Evolutionary conservation across 2,888 invertebrate species (phyloP).

Genomic region (Conops quadrifasciatus): DNA sequence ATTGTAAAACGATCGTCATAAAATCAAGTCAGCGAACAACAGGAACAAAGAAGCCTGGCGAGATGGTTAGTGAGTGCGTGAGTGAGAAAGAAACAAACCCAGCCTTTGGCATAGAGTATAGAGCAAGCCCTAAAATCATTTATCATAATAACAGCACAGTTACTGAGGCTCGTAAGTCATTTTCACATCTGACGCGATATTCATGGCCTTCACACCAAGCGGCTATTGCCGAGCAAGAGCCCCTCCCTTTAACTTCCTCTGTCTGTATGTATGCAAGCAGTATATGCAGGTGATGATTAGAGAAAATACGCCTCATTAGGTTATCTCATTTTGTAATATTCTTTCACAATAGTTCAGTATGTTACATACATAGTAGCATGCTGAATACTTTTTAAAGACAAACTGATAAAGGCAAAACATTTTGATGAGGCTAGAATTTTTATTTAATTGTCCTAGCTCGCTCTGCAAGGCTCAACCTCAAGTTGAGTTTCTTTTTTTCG

Average conservation of each 20-base stretch:
- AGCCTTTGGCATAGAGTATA: too few species aligned
- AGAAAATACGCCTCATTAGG: neutral
- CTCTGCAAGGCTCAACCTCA: neutral
- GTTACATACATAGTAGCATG: too few species aligned
- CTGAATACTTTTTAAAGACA: too few species aligned
- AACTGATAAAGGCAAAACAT: too few species aligned
- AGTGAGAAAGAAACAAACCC: neutral
- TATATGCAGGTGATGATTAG: neutral
- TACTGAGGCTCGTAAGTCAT: neutral
- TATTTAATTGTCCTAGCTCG: too few species aligned
- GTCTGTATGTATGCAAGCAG: neutral
- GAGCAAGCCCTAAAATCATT: neutral
- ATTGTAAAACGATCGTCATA: constrained; percentile 7
- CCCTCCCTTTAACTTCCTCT: neutral
- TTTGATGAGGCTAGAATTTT: neutral
- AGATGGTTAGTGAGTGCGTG: neutral
- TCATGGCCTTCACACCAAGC: neutral
- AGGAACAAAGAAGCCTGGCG: neutral
- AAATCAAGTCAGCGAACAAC: neutral
- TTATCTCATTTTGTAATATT: neutral
- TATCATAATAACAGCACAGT: neutral
- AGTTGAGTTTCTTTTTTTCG: neutral
- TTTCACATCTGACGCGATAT: neutral
- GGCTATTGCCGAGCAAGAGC: too few species aligned
- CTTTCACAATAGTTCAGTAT: neutral